phyloP scores from a whole-genome alignment of 2,113 vertebrate genomes.

The Pelusios castaneus region DNA sequence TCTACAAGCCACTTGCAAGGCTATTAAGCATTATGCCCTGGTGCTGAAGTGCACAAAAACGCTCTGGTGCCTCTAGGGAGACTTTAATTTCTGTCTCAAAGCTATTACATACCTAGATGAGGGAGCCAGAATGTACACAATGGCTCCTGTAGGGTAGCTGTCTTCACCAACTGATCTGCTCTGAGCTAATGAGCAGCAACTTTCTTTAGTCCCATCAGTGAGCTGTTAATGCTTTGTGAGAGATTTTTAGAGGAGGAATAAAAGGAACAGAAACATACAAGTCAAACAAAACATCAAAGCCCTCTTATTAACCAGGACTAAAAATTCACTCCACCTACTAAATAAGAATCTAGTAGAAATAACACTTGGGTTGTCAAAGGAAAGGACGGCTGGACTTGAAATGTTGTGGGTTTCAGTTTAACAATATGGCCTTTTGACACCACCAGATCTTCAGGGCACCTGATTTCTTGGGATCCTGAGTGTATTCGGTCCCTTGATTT shows the following conservation, averaged over 20 bases:
- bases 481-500: slow-evolving; percentile 66
- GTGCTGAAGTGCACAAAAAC: background rate
- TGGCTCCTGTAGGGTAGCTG: slow-evolving; percentile 1
- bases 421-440: slow-evolving; percentile 5
- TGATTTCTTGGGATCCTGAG: slow-evolving; percentile 52
- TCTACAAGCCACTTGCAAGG: accelerated
- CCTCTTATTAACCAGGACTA: slow-evolving; percentile 39
- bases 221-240: background rate
- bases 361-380: background rate
- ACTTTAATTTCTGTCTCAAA: slow-evolving; percentile 60
- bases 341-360: background rate
- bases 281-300: slow-evolving; percentile 23
- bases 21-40: background rate
- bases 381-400: background rate
- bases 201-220: background rate
- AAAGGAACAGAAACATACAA: slow-evolving; percentile 15
- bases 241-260: slow-evolving; percentile 8
- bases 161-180: slow-evolving; percentile 21
- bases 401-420: background rate
- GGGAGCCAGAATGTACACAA: slow-evolving; percentile 38
- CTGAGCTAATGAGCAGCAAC: slow-evolving; percentile 43
- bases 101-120: slow-evolving; percentile 59
- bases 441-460: slow-evolving; percentile 34
- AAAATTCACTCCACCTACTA: background rate
- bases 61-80: slow-evolving; percentile 46